Base-by-base conservation (phyloP, 2,888 invertebrate species). In the Scrobipalpa atriplicella region DNA sequence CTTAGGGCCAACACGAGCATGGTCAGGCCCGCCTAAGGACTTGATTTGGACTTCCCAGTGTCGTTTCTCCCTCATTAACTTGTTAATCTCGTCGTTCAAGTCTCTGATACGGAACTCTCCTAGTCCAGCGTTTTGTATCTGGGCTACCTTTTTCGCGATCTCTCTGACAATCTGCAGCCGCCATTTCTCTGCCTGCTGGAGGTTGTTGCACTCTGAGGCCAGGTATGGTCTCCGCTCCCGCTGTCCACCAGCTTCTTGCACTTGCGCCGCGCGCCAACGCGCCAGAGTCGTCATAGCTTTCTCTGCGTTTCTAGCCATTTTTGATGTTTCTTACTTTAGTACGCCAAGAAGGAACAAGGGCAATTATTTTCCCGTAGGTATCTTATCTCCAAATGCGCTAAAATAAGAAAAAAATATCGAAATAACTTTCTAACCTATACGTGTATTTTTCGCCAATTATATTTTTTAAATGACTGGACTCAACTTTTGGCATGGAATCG, bases 281-380 rank as follows among this genome's bases (percentile, higher is more conserved):
- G 99, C 99, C 75, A 99, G 91, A 0, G 99, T 99, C 39, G 99
- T 99, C 99, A 99, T 99, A 51, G 99, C 99, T 81, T 99, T 99
- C 84, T 99, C 99, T 73, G 98, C 98, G 94, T 98, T 99, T 85
- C 99, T 93, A n/a, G 99, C 99, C 99, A 47, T 47, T n/a, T 3
- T 16, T 16, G 47, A 47, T 47, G 47, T 16, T n/a, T 47, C 96
- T 11, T 19, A 7, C 29, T 21, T 18, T 19, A 16, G 21, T 3
- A 10, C 47, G n/a, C 47, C 3, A 47, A 47, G 47, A 7, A 47
- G 47, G 16, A 47, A n/a, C 16, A 16, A 16, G 47, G 16, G 47
- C 47, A 47, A n/a, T 16, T 47, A 0, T 16, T 47, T 16, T 16
- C 16, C n/a, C n/a, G n/a, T 6, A n/a, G 6, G n/a, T 47, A 47